phyloP scores from a whole-genome alignment of 1,140 invertebrate species.

The Zaprionus taronus region DNA sequence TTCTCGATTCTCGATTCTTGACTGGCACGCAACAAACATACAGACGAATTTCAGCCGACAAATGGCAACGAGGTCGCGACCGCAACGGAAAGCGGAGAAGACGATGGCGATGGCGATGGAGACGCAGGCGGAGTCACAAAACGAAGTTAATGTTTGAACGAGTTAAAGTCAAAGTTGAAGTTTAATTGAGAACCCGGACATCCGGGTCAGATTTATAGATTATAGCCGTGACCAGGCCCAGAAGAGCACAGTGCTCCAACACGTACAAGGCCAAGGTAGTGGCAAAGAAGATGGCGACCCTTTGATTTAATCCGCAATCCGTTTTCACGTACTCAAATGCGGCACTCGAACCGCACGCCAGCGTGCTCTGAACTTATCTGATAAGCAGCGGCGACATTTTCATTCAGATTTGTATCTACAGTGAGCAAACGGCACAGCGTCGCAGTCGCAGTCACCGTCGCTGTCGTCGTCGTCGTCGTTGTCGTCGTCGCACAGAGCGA shows the following conservation, averaged over 20 bases:
- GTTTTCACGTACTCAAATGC: conserved; percentile 9
- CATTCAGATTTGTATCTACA: conserved; percentile 79
- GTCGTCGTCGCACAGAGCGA: neutral
- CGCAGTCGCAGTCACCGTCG: conserved; percentile 17
- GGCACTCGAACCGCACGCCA: conserved; percentile 67
- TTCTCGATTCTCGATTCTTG: conserved; percentile 37
- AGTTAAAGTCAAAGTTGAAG: neutral
- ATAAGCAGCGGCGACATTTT: conserved; percentile 74
- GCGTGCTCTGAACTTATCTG: conserved; percentile 77
- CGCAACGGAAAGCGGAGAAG: conserved; percentile 21
- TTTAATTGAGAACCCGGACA: neutral
- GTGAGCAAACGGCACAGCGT: conserved; percentile 25
- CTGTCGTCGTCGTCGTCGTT: neutral
- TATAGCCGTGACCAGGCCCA: neutral
- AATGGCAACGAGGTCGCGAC: conserved; percentile 45
- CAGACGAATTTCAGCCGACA: conserved; percentile 35
- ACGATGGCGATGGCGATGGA: neutral
- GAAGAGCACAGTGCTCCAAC: neutral
- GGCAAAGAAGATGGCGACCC: neutral
- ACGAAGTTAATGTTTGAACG: neutral
- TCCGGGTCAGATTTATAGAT: neutral
- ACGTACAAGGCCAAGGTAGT: neutral
- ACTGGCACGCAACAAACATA: conserved; percentile 64
- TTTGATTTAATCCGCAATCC: conserved; percentile 3
- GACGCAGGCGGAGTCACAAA: neutral